phyloP scores from a whole-genome alignment of 2,888 invertebrate genomes.

The Rotaria magnacalcarata region DNA sequence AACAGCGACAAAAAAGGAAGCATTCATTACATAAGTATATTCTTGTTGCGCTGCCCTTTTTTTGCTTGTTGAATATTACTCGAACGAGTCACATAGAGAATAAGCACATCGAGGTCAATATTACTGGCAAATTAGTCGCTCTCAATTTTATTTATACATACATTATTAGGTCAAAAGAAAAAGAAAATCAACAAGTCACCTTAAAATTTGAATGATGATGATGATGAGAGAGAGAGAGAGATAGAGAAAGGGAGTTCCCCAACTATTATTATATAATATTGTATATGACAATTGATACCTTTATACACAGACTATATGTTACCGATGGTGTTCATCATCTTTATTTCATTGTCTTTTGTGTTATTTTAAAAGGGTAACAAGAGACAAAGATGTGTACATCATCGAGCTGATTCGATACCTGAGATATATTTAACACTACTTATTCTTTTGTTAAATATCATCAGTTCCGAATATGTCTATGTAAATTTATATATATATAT shows the following conservation, averaged over 20 bases:
- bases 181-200: too few species aligned
- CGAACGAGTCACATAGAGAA: not conserved
- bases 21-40: not conserved
- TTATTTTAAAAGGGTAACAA: not conserved
- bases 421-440: not conserved
- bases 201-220: not conserved
- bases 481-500: too few species aligned
- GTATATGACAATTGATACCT: conserved; percentile 17
- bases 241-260: not conserved
- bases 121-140: not conserved
- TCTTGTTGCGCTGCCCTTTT: not conserved
- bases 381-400: conserved; percentile 26
- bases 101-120: not conserved
- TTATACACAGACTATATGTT: not conserved
- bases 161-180: too few species aligned
- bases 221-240: not conserved
- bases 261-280: not conserved
- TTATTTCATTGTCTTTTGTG: not conserved
- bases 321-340: not conserved
- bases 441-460: not conserved
- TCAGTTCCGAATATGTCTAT: too few species aligned
- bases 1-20: not conserved
- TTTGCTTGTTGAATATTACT: not conserved
- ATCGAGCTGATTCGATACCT: not conserved
- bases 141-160: not conserved